Evolutionary conservation across 2,113 vertebrate species (phyloP), one percentile per base, ranked within the genome.

Genomic region (Microcebus griseorufus): DNA sequence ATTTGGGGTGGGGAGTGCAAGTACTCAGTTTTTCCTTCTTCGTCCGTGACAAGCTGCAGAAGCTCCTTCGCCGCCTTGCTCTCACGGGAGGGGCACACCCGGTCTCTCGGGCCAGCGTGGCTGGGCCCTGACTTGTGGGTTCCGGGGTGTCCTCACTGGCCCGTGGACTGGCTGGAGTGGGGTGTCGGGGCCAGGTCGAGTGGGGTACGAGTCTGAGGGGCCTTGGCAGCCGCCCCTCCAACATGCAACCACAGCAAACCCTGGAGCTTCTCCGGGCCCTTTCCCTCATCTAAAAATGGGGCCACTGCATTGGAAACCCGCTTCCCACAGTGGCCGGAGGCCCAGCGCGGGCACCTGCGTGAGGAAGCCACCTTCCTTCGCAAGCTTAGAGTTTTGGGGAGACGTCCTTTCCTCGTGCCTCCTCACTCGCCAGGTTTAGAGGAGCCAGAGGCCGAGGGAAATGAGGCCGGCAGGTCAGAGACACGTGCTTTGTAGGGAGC

Each of bases 291-390:
- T 53, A 13, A 14, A n/a, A 64, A 78, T 0, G 25, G 20, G 17
- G 13, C 25, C n/a, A n/a, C 8, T 3, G 11, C 55, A 34, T 6
- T 39, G 48, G 42, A 60, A 34, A 27, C 62, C 34, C 8, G n/a
- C 23, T 23, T 23, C 45, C 14, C 53, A n/a, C 29, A 25, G 29
- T 1, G 9, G 64, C 3, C 3, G 18, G 42, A n/a, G 69, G 29
- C 11, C 8, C 1, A 34, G 82, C 1, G 10, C 2, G 0, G 0
- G 16, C 2, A 3, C 0, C 1, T 22, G 27, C 3, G 2, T 13
- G 13, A 45, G 51, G 27, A 4, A 12, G 0, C 9, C 29, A 18
- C 1, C 5, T 58, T 8, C 8, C 45, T 60, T 42, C n/a, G 48
- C 64, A 58, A 20, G 20, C 34, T 14, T 3, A 13, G 87, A 1